A percentile compares a stretch with the other conserved stretches of the same genome.
These are phyloP conservation scores for Carcina quercana DNA, from an alignment of 2,888 invertebrate genomes.

Conservation along the genomic window DNA sequence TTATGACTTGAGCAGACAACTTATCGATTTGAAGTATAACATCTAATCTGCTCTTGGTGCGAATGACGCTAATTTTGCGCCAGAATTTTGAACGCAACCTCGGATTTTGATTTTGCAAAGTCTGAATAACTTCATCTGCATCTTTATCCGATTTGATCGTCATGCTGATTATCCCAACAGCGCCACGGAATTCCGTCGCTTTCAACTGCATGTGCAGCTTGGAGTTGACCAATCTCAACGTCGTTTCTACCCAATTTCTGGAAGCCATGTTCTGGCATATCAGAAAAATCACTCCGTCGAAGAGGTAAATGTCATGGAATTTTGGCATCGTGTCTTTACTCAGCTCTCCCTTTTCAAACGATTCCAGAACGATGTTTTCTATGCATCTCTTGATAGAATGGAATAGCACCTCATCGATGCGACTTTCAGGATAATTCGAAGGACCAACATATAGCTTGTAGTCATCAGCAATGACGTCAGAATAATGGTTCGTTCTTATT, in stretches of 20 bases:
- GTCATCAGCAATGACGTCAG: slow-evolving; percentile 53
- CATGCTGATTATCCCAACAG: slow-evolving; percentile 61
- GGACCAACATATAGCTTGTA: slow-evolving; percentile 57
- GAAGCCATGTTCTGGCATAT: slow-evolving; percentile 46
- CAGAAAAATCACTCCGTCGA: slow-evolving; percentile 60
- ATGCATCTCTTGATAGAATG: slow-evolving; percentile 42
- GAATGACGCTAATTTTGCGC: slow-evolving; percentile 50
- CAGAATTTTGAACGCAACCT: slow-evolving; percentile 57
- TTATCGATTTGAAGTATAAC: slow-evolving; percentile 58
- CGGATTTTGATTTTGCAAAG: slow-evolving; percentile 48
- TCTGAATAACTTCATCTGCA: slow-evolving; percentile 41
- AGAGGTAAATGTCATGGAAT: slow-evolving; percentile 56
- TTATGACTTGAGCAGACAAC: slow-evolving; percentile 55
- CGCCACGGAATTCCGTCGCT: slow-evolving; percentile 58
- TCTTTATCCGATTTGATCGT: slow-evolving; percentile 37
- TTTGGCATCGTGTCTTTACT: slow-evolving; percentile 34
- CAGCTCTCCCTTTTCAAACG: slow-evolving; percentile 23
- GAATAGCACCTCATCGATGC: slow-evolving; percentile 48
- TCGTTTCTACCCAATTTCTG: slow-evolving; percentile 41
- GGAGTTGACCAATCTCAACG: slow-evolving; percentile 29
- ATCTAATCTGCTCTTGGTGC: slow-evolving; percentile 39
- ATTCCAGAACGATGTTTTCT: slow-evolving; percentile 38
- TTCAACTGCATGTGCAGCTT: slow-evolving; percentile 38
- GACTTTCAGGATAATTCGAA: slow-evolving; percentile 48
- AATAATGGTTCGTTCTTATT: slow-evolving; percentile 52